Conservation (phyloP, 2,113 vertebrate genomes). For the Malurus melanocephalus region DNA sequence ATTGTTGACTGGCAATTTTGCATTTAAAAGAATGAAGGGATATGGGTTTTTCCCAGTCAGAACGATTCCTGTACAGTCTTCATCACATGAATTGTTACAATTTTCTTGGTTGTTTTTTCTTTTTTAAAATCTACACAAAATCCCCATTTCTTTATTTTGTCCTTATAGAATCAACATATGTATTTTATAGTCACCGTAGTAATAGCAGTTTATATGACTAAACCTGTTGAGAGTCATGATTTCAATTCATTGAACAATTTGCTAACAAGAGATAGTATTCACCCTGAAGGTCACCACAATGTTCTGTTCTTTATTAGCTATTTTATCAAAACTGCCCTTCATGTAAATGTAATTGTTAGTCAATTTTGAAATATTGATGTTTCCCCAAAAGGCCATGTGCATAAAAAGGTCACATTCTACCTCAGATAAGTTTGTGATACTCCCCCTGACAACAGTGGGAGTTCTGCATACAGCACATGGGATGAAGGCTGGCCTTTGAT, state of each 20-base stretch:
- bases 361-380: constrained; percentile 7
- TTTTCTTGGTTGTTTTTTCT: not conserved
- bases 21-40: not conserved
- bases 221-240: not conserved
- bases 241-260: not conserved
- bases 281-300: not conserved
- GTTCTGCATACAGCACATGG: not conserved
- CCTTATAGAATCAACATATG: not conserved
- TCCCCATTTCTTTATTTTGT: not conserved
- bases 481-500: constrained; percentile 14
- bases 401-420: constrained; percentile 29
- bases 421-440: not conserved
- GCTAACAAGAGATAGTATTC: not conserved
- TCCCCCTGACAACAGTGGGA: constrained; percentile 42
- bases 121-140: not conserved
- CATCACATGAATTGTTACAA: not conserved
- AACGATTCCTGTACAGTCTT: not conserved
- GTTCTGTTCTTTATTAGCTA: constrained; percentile 2
- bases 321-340: constrained; percentile 12
- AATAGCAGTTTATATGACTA: not conserved
- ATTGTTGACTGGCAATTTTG: not conserved
- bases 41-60: accelerated
- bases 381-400: not conserved
- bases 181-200: not conserved
- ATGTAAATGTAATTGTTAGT: constrained; percentile 30